phyloP scores from a whole-genome alignment of 2,797 vertebrate genomes.

The Sandelia bainsii region DNA sequence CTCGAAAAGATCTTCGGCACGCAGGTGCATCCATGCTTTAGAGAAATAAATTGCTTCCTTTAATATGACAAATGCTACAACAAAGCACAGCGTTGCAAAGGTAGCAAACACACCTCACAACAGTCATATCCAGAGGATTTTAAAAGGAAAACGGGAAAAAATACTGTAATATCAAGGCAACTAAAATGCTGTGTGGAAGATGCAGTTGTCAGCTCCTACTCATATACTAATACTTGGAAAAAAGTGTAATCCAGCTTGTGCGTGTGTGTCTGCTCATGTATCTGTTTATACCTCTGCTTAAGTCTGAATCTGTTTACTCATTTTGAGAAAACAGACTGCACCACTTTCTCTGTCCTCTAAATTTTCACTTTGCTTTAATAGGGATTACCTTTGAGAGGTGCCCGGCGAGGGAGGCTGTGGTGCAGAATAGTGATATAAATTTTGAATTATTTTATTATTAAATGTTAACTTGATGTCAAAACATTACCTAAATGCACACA shows the following conservation, averaged over 20 bases:
- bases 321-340: constrained; percentile 43
- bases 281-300: constrained; percentile 21
- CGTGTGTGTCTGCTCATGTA: constrained; percentile 5
- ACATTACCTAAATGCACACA: background rate
- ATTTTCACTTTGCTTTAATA: constrained; percentile 31
- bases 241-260: constrained; percentile 53
- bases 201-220: constrained; percentile 18
- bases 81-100: constrained; percentile 6
- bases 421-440: constrained; percentile 3
- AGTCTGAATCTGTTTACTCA: constrained; percentile 37
- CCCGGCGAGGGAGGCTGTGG: constrained; percentile 1
- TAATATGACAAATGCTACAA: constrained; percentile 23
- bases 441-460: constrained; percentile 6
- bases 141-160: constrained; percentile 35
- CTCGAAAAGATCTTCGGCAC: background rate
- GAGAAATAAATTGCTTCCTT: background rate
- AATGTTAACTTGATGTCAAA: background rate
- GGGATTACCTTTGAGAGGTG: constrained; percentile 38
- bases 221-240: constrained; percentile 32
- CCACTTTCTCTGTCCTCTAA: constrained; percentile 21
- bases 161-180: constrained; percentile 38
- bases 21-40: background rate
- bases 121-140: constrained; percentile 39
- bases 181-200: background rate
- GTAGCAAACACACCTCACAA: constrained; percentile 8